These are phyloP conservation scores for Cryptoblepharus egeriae DNA, from an alignment of 2,797 vertebrate genomes.

Conservation along the genomic window DNA sequence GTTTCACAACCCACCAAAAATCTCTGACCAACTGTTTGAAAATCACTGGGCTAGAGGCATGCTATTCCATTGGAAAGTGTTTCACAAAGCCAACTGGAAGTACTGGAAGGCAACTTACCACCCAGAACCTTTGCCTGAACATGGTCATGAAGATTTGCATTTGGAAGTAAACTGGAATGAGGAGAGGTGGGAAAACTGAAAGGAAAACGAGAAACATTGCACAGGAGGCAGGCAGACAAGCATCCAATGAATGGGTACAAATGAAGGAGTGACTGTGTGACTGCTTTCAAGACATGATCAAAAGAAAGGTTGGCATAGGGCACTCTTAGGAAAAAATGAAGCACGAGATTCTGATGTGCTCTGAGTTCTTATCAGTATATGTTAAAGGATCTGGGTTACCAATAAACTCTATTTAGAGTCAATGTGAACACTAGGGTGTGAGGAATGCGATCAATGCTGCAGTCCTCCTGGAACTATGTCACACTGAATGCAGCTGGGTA, in stretches of 20 bases:
- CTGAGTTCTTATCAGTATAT: not conserved
- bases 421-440: not conserved
- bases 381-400: not conserved
- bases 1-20: too few relatives aligned
- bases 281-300: not conserved
- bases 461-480: not conserved
- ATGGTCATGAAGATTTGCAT: slow-evolving; percentile 90
- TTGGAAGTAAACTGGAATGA: slow-evolving; percentile 94
- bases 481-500: not conserved
- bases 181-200: slow-evolving; percentile 92
- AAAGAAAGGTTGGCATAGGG: not conserved
- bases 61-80: not conserved
- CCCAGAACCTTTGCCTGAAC: slow-evolving; percentile 89
- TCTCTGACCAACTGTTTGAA: too few relatives aligned
- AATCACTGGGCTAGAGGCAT: not conserved
- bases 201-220: slow-evolving; percentile 61
- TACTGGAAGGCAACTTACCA: slow-evolving; percentile 80
- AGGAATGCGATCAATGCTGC: not conserved
- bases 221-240: slow-evolving; percentile 15
- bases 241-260: rapidly evolving
- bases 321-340: not conserved
- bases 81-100: slow-evolving; percentile 22
- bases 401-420: not conserved
- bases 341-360: too few relatives aligned
- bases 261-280: not conserved